Conservation (phyloP, 2,888 invertebrate genomes). For the Diachrysia chrysitis region DNA sequence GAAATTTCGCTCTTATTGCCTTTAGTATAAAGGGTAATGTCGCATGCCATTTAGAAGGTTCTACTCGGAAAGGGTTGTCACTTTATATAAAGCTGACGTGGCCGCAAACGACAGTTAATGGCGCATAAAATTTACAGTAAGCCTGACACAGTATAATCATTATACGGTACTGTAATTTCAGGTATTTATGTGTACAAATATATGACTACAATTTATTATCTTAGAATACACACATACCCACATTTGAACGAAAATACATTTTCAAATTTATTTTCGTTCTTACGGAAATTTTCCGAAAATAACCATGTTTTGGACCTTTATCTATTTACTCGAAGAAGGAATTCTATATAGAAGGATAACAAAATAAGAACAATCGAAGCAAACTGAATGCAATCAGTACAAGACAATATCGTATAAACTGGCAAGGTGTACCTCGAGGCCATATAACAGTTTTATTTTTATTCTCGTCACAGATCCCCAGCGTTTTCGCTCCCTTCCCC, state of each 20-base stretch:
- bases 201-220: conserved; percentile 31
- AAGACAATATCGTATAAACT: neutral
- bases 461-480: neutral
- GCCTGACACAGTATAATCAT: conserved; percentile 76
- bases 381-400: neutral
- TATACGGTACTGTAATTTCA: conserved; percentile 71
- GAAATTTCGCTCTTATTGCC: conserved; percentile 63
- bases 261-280: too few species aligned
- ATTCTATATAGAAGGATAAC: neutral
- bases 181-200: conserved; percentile 52
- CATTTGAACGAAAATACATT: neutral
- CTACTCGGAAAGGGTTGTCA: conserved; percentile 79
- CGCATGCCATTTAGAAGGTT: conserved; percentile 56
- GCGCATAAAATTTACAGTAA: conserved; percentile 83
- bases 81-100: conserved; percentile 82
- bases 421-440: neutral
- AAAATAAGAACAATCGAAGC: neutral
- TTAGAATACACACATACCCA: conserved; percentile 28
- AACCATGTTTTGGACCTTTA: too few species aligned
- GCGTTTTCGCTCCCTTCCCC: conserved; percentile 1
- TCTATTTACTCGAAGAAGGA: neutral
- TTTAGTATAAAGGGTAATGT: conserved; percentile 65
- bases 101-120: conserved; percentile 84
- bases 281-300: too few species aligned
- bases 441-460: neutral